Conservation (phyloP, 2,797 vertebrate species). For the Eutrigla gurnardus region DNA sequence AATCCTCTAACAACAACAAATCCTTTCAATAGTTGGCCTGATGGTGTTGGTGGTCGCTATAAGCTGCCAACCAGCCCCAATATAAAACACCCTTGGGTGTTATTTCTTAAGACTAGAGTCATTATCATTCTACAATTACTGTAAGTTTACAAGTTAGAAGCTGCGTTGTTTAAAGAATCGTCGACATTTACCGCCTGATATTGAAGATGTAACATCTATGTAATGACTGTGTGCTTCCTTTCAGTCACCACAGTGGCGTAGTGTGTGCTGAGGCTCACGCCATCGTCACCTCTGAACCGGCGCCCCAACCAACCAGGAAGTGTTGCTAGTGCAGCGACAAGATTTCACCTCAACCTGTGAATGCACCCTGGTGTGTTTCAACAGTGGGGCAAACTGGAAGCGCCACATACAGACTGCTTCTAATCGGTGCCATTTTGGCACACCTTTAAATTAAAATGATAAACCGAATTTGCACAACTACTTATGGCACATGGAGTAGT, state of each 20-base stretch:
- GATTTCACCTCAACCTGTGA: constrained; percentile 27
- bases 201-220: background rate
- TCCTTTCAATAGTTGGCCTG: constrained; percentile 55
- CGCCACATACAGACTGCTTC: background rate
- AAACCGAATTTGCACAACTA: background rate
- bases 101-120: background rate
- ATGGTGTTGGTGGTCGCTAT: constrained; percentile 41
- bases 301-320: constrained; percentile 7
- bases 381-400: background rate
- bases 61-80: constrained; percentile 8
- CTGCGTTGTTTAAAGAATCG: background rate
- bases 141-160: background rate
- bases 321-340: constrained; percentile 11
- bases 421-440: background rate
- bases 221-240: background rate
- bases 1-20: constrained; percentile 77
- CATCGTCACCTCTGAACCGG: constrained; percentile 37
- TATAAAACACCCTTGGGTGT: background rate
- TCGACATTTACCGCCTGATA: background rate
- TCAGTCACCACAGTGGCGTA: constrained; percentile 7
- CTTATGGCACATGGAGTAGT: background rate
- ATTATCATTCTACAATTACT: background rate
- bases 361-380: constrained; percentile 5
- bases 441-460: constrained; percentile 1
- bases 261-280: background rate